phyloP scores from a whole-genome alignment of 2,797 vertebrate species.

The Pristis pectinata region DNA sequence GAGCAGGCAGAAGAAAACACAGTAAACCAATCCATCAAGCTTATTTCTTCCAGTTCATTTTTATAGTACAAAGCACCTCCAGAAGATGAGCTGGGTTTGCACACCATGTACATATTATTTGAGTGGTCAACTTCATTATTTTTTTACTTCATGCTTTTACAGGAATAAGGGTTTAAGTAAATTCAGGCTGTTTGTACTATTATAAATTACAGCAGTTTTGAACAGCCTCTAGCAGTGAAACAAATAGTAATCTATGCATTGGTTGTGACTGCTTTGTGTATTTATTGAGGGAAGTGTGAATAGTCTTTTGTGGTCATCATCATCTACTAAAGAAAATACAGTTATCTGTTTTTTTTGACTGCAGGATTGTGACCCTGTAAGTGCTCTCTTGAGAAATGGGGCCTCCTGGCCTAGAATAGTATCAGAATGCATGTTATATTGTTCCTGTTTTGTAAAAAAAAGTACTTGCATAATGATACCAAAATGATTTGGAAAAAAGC shows the following conservation, averaged over 20 bases:
- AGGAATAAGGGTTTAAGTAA: background rate
- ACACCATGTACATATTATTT: background rate
- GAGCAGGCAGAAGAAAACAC: background rate
- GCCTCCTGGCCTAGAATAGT: background rate
- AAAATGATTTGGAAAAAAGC: constrained; percentile 26
- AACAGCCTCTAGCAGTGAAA: background rate
- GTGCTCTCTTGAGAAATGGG: background rate
- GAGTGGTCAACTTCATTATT: background rate
- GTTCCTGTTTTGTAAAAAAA: constrained; percentile 22
- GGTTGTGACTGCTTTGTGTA: background rate
- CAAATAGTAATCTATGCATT: background rate
- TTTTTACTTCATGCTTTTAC: background rate
- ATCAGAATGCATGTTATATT: constrained; percentile 18
- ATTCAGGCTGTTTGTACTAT: background rate
- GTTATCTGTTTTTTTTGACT: constrained; percentile 34
- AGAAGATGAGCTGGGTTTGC: background rate
- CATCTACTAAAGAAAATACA: constrained; percentile 22
- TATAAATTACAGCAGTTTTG: background rate
- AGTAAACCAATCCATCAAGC: background rate
- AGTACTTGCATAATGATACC: background rate
- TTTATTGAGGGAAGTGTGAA: constrained; percentile 23
- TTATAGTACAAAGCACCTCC: background rate
- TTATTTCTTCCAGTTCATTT: background rate
- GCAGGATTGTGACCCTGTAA: background rate
- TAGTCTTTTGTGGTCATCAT: background rate